Percentiles rank a stretch among this genome's conserved stretches.
Evolutionary conservation across 2,797 vertebrate genomes (phyloP).

Genomic region (Cossypha caffra): DNA sequence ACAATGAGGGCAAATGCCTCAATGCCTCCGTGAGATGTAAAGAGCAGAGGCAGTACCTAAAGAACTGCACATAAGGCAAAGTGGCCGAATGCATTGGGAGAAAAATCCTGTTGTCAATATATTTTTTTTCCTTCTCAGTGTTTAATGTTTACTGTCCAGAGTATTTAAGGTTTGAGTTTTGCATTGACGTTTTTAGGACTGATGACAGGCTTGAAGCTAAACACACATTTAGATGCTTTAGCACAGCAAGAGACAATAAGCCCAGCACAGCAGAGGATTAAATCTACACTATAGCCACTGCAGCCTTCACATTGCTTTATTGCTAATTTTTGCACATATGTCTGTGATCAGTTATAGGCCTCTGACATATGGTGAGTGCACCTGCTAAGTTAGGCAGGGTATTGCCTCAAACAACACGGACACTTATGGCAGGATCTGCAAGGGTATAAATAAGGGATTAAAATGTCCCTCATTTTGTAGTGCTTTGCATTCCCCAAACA

Average conservation of each 20-base stretch:
- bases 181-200: constrained; percentile 34
- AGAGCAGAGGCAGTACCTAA: not conserved
- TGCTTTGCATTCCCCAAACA: not conserved
- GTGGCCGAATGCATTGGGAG: not conserved
- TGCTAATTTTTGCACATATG: constrained; percentile 50
- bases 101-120: not conserved
- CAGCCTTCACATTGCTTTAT: not conserved
- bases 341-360: constrained; percentile 15
- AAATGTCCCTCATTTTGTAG: not conserved
- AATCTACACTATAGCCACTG: not conserved
- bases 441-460: not conserved
- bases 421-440: not conserved
- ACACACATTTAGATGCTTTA: not conserved
- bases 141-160: not conserved
- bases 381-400: constrained; percentile 19
- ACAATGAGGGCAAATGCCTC: not conserved
- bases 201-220: constrained; percentile 39
- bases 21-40: not conserved
- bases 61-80: not conserved
- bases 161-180: constrained; percentile 17
- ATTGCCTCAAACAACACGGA: not conserved
- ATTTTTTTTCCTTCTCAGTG: not conserved
- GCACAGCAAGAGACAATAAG: constrained; percentile 14
- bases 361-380: constrained; percentile 39
- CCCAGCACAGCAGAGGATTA: constrained; percentile 30